A percentile compares a stretch with the other conserved stretches of the same genome.
Conservation (phyloP, 2,888 invertebrate genomes). For the Drosophila aldrichi region DNA sequence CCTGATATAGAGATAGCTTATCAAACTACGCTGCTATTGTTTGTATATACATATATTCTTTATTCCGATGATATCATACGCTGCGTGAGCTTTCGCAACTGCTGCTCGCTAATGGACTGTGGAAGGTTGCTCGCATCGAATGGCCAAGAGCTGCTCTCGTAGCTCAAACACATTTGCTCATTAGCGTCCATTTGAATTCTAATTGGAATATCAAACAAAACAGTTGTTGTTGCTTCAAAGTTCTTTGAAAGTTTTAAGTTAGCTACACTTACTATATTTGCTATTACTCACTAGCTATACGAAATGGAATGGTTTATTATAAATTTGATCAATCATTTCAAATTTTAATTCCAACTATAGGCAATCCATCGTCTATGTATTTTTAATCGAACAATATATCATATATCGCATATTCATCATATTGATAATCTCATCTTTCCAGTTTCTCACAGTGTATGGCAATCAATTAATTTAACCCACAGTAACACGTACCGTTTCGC, state of each 20-base stretch:
- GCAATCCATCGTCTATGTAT: no score
- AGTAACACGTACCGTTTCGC: conserved; percentile 2
- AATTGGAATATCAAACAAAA: conserved; percentile 26
- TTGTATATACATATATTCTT: conserved; percentile 12
- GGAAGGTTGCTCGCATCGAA: conserved; percentile 34
- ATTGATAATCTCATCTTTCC: background rate
- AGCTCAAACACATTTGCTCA: conserved; percentile 33
- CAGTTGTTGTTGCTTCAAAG: conserved; percentile 1
- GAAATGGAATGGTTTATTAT: no score
- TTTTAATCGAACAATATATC: no score
- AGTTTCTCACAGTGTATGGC: conserved; percentile 16
- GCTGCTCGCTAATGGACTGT: conserved; percentile 45
- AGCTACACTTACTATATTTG: background rate
- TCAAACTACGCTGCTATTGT: conserved; percentile 20
- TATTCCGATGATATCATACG: conserved; percentile 52
- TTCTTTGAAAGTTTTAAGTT: background rate
- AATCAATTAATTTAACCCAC: conserved; percentile 10
- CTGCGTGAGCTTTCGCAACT: conserved; percentile 42
- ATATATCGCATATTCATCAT: no score
- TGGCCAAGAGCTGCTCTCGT: conserved; percentile 29
- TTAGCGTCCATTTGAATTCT: conserved; percentile 39
- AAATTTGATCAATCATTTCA: no score
- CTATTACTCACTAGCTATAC: background rate
- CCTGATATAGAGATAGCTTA: conserved; percentile 38
- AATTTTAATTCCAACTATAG: no score